Percentiles rank a stretch among this genome's conserved stretches.
phyloP scores from a whole-genome alignment of 2,888 invertebrate genomes.

The Aromia moschata region DNA sequence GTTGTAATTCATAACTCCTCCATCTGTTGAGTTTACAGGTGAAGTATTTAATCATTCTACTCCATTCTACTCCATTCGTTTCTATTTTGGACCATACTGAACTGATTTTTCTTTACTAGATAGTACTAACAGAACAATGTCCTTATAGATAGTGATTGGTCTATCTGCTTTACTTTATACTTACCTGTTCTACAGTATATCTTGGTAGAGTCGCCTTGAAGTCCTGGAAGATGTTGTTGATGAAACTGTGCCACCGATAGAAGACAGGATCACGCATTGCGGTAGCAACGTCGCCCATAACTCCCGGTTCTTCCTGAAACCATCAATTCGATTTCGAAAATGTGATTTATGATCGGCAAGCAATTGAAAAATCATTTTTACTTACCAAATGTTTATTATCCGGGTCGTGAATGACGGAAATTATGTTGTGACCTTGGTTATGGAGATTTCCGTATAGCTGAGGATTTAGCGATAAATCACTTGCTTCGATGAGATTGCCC shows the following conservation, averaged over 20 bases:
- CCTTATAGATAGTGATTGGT: too few species aligned
- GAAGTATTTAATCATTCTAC: too few species aligned
- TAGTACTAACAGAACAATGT: too few species aligned
- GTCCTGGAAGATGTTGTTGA: slow-evolving; percentile 80
- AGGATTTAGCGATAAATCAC: slow-evolving; percentile 74
- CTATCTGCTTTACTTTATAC: too few species aligned
- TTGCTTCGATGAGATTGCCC: slow-evolving; percentile 82
- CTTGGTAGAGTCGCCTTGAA: slow-evolving; percentile 76
- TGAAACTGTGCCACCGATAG: slow-evolving; percentile 85
- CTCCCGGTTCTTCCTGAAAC: slow-evolving; percentile 77
- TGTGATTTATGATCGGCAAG: background rate
- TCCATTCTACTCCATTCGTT: too few species aligned
- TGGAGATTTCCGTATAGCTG: slow-evolving; percentile 82
- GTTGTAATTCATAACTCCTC: too few species aligned
- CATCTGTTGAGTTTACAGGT: too few species aligned
- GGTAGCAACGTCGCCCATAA: slow-evolving; percentile 85
- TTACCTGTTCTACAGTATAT: slow-evolving; percentile 70
- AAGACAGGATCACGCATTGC: slow-evolving; percentile 89
- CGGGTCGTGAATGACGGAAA: slow-evolving; percentile 83
- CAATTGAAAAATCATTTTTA: background rate
- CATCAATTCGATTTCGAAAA: background rate
- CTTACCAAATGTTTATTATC: slow-evolving; percentile 77
- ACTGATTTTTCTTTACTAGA: too few species aligned
- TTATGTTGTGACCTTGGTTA: slow-evolving; percentile 83
- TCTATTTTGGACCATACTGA: too few species aligned